Evolutionary conservation across 2,113 vertebrate genomes (phyloP), one percentile per base, ranked within the genome.

Genomic region (Python bivittatus): DNA sequence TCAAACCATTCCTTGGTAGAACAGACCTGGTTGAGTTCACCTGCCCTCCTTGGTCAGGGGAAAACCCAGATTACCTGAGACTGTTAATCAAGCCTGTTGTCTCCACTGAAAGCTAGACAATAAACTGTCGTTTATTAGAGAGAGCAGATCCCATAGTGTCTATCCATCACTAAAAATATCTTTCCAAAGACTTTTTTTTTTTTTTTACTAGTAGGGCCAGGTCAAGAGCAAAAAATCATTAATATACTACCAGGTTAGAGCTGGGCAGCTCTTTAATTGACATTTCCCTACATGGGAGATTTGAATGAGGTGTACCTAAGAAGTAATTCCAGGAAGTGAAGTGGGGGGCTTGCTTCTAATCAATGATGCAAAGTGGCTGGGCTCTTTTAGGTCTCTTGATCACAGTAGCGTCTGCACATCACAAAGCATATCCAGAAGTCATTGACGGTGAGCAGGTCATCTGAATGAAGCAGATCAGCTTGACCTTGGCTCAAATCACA

Each of bases 101-200:
- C 88, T 87, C 84, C 64, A 38, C 89, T 92, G 92, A 95, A 93
- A 92, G 88, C 94, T 95, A 93, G 94, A 92, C 93, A 95, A 95
- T 92, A 95, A 93, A 64, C 92, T 93, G 91, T 64, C 89, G 92
- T 95, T 95, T 95, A 94, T 4, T 0, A 92, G 95, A 33, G 92
- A 94, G 64, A 92, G 94, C 84, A 84, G 95, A 92, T 96, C 94
- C 95, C 90, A 91, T 92, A 88, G 87, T 89, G 93, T 95, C 90
- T 92, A 91, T 92, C 94, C 95, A 91, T 92, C 93, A 94, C 90
- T 93, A 94, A 92, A 89, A 96, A 94, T 48, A 53, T 83, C 92
- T 92, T 92, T 93, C 89, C 64, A 92, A 93, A 93, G 88, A 84
- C 42, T 93, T 96, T 95, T 13, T 54, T n/a, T 15, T 1, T 64